phyloP scores from a whole-genome alignment of 2,113 vertebrate genomes.

The Tretioscincus oriximinensis region DNA sequence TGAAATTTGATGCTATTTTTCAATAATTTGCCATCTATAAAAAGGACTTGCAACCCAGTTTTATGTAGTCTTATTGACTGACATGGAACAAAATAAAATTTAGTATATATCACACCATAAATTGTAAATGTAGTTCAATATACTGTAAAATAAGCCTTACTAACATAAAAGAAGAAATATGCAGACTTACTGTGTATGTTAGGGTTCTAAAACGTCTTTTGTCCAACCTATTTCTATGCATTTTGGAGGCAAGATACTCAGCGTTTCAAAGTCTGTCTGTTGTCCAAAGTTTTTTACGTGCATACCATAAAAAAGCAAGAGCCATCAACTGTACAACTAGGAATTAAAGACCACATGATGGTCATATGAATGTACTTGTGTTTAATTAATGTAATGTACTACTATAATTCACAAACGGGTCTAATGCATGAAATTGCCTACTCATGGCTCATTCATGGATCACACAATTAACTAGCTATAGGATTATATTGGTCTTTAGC shows the following conservation, averaged over 20 bases:
- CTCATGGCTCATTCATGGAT: background rate
- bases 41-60: background rate
- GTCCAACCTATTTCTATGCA: constrained; percentile 43
- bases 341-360: constrained; percentile 53
- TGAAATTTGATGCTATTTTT: background rate
- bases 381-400: constrained; percentile 43
- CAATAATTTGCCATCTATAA: background rate
- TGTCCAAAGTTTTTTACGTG: background rate
- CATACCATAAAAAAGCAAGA: constrained; percentile 31
- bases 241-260: constrained; percentile 35
- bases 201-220: constrained; percentile 42
- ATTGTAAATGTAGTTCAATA: background rate
- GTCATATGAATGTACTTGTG: constrained; percentile 60
- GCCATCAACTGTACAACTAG: constrained; percentile 19
- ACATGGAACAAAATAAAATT: background rate
- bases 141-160: background rate
- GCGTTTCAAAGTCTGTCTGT: background rate
- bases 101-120: background rate
- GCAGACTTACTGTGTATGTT: constrained; percentile 44
- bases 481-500: background rate
- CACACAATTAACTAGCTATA: background rate
- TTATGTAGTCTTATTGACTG: background rate
- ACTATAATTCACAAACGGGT: constrained; percentile 13
- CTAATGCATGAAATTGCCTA: constrained; percentile 17
- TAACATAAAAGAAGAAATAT: background rate